Evolutionary conservation across 2,888 invertebrate genomes (phyloP).

Genomic region (Meloe dianella): DNA sequence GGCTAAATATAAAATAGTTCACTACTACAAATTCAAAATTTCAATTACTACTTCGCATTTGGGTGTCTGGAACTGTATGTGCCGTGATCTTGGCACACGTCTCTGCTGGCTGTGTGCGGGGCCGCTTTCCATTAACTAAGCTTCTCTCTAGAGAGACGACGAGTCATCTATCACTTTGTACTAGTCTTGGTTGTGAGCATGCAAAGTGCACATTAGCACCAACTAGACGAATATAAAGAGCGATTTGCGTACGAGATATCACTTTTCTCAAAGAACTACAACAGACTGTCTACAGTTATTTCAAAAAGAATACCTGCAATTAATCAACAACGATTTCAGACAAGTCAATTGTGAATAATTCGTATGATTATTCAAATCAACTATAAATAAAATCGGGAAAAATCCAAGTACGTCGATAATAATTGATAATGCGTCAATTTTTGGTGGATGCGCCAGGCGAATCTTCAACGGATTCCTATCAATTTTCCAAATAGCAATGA

Average conservation of each 20-base stretch:
- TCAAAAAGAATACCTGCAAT: background rate
- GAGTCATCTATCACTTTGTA: slow-evolving; percentile 44
- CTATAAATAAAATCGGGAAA: too few species aligned
- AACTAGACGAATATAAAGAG: slow-evolving; percentile 44
- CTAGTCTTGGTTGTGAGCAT: slow-evolving; percentile 43
- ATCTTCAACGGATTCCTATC: background rate
- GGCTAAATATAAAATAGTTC: slow-evolving; percentile 9
- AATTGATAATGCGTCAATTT: background rate
- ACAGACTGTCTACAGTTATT: slow-evolving; percentile 1
- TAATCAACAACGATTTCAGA: slow-evolving; percentile 7
- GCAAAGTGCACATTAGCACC: slow-evolving; percentile 54
- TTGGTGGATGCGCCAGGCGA: background rate
- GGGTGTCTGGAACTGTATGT: background rate
- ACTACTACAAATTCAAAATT: slow-evolving; percentile 42
- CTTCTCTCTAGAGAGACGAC: slow-evolving; percentile 41
- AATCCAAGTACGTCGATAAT: too few species aligned
- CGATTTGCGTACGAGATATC: slow-evolving; percentile 45
- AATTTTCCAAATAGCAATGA: background rate
- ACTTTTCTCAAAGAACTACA: slow-evolving; percentile 26
- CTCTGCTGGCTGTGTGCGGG: background rate
- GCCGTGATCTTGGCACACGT: slow-evolving; percentile 13
- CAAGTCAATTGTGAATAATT: too few species aligned
- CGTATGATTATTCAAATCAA: too few species aligned
- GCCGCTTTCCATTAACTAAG: slow-evolving; percentile 42
- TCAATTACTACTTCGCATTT: slow-evolving; percentile 41